Evolutionary conservation across 30 jellyfish, hydroid and myxozoan species (phyloP).

Genomic region (Aurelia sp.): DNA sequence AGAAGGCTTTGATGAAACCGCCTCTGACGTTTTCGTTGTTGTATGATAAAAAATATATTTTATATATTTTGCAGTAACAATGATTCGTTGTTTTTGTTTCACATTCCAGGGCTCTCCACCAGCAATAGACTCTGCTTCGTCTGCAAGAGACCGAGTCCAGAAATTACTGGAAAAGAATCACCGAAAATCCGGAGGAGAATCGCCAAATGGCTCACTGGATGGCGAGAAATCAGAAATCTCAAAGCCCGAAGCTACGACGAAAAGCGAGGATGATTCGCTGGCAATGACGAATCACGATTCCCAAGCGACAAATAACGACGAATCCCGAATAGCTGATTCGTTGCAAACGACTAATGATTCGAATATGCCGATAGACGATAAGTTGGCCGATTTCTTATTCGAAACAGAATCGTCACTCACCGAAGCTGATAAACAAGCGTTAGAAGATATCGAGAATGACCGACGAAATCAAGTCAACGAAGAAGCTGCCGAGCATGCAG

Average conservation of each 20-base stretch:
- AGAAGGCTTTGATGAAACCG: no score
- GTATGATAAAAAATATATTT: no score
- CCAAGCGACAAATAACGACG: background rate
- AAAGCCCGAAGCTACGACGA: background rate
- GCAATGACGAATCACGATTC: background rate
- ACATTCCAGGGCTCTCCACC: conserved; percentile 60
- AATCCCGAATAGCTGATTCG: background rate
- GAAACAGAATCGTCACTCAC: conserved; percentile 49
- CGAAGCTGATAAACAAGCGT: conserved; percentile 61
- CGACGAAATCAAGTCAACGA: conserved; percentile 6
- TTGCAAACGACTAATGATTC: background rate
- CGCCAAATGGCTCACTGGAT: conserved; percentile 22
- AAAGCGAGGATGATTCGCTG: background rate
- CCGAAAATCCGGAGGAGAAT: conserved; percentile 38
- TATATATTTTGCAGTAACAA: no score
- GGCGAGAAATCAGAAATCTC: background rate
- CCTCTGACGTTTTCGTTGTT: no score
- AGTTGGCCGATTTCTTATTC: background rate
- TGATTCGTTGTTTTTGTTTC: no score
- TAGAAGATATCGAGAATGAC: conserved; percentile 33
- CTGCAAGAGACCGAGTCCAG: conserved; percentile 71
- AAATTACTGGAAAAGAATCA: conserved; percentile 54
- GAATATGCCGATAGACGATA: background rate
- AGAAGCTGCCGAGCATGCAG: conserved; percentile 8
- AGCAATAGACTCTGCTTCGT: conserved; percentile 36